A percentile compares a stretch with the other conserved stretches of the same genome.
Conservation (phyloP, 2,113 vertebrate species). For the Chaetops frenatus region DNA sequence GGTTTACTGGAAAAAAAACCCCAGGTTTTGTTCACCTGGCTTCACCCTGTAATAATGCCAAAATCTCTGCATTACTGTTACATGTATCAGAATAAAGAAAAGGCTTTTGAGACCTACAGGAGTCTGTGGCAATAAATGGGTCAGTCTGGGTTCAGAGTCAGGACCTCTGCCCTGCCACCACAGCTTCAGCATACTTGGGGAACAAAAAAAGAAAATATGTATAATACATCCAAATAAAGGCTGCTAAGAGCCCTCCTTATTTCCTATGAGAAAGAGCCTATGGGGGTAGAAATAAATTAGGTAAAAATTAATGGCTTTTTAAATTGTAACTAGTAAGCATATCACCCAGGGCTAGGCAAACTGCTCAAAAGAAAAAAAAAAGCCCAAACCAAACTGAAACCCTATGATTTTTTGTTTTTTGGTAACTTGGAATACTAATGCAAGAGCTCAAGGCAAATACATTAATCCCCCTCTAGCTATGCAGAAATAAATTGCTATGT, state of each 20-base stretch:
- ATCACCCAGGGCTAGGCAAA: constrained; percentile 16
- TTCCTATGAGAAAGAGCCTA: background rate
- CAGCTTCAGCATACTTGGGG: background rate
- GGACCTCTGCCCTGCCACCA: background rate
- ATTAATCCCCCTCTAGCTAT: background rate
- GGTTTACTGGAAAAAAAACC: background rate
- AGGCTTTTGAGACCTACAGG: background rate
- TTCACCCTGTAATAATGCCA: background rate
- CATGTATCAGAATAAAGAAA: background rate
- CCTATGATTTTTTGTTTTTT: constrained; percentile 33
- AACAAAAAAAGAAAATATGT: background rate
- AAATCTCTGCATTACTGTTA: background rate
- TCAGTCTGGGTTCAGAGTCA: background rate
- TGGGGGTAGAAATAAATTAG: constrained; percentile 24
- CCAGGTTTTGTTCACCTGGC: background rate
- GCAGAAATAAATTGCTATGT: background rate
- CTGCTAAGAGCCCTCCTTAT: background rate
- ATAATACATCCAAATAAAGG: background rate
- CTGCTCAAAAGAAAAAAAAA: background rate
- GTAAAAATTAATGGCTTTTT: constrained; percentile 53
- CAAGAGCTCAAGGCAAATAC: constrained; percentile 38
- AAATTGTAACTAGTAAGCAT: constrained; percentile 33
- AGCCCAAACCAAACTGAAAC: background rate
- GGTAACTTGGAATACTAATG: constrained; percentile 43
- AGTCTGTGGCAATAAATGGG: background rate